Percentiles rank a stretch among this genome's conserved stretches.
These are phyloP conservation scores for Myocastor coypus DNA, from an alignment of 2,113 vertebrate species.

Conservation along the genomic window DNA sequence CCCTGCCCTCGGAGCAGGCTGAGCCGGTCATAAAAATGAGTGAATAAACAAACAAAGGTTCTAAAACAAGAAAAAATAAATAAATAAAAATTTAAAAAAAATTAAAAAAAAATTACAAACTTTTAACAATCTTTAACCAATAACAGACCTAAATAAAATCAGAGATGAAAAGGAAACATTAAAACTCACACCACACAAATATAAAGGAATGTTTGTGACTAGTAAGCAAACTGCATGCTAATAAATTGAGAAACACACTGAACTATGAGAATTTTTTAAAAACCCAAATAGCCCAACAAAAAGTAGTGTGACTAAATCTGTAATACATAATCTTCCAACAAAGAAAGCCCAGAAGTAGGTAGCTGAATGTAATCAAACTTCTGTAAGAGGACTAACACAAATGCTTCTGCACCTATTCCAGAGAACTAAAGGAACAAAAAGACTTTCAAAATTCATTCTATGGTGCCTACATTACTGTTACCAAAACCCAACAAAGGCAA, in stretches of 20 bases:
- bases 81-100: too few species aligned
- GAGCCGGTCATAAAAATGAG: too few species aligned
- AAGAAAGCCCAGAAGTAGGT: neutral
- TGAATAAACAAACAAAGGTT: too few species aligned
- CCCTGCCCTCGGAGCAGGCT: too few species aligned
- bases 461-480: neutral
- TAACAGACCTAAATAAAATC: neutral
- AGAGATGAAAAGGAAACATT: neutral
- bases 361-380: neutral
- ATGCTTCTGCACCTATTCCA: neutral
- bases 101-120: neutral
- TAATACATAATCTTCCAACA: neutral
- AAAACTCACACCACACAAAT: neutral
- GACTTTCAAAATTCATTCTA: neutral
- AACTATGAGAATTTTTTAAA: neutral
- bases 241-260: neutral
- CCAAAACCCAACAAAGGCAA: neutral
- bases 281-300: neutral
- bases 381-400: neutral
- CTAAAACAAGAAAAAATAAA: too few species aligned
- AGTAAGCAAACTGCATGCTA: neutral
- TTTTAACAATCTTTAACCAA: neutral
- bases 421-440: neutral
- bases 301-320: neutral
- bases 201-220: neutral